Conservation (phyloP, 2,113 vertebrate genomes). For the Phalacrocorax brasilianus region DNA sequence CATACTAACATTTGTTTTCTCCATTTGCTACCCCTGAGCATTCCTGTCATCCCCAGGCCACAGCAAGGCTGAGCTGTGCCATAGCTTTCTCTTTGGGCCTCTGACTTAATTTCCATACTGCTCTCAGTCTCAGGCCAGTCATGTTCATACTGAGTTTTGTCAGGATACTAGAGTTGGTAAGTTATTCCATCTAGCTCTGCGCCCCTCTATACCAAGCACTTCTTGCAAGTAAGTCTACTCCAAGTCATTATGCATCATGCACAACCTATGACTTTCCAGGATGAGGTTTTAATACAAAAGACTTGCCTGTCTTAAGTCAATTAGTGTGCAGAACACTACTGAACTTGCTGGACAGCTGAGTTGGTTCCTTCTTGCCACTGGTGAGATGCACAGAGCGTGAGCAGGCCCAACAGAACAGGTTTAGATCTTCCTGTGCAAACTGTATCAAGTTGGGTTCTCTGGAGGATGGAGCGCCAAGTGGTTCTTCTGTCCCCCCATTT, state of each 20-base stretch:
- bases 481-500: accelerated
- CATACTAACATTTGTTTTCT: background rate
- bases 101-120: background rate
- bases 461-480: background rate
- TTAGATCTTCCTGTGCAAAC: background rate
- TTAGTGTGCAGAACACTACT: background rate
- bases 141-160: background rate
- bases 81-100: background rate
- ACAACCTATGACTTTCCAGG: background rate
- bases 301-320: background rate
- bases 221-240: background rate
- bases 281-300: background rate
- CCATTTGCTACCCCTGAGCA: background rate
- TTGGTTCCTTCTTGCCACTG: background rate
- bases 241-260: background rate
- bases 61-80: background rate
- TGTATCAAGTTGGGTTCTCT: accelerated
- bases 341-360: background rate
- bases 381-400: background rate
- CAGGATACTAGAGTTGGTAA: background rate
- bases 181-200: background rate
- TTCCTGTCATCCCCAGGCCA: background rate
- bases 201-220: background rate
- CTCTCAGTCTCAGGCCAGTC: background rate
- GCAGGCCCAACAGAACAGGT: background rate